These are phyloP conservation scores for Campoplex nolae DNA, from an alignment of 2,888 invertebrate species.

Conservation along the genomic window DNA sequence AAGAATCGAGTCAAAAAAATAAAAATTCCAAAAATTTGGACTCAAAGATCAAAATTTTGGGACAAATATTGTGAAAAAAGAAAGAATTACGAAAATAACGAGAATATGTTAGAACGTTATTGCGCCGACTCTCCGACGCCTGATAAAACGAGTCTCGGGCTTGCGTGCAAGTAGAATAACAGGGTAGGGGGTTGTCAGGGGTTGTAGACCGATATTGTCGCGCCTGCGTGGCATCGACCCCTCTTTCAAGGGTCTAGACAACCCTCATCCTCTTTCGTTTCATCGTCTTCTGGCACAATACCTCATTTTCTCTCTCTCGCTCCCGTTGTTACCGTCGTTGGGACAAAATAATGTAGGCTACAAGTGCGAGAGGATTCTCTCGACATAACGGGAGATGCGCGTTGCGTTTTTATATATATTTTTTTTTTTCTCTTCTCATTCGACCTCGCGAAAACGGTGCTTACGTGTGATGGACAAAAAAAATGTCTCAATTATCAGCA, in stretches of 20 bases:
- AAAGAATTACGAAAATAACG: not conserved
- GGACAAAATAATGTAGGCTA: slow-evolving; percentile 63
- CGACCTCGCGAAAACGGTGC: not conserved
- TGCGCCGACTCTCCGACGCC: slow-evolving; percentile 71
- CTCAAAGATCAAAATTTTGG: no score
- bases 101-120: not conserved
- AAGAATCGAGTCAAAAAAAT: no score
- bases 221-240: slow-evolving; percentile 73
- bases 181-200: slow-evolving; percentile 55
- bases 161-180: slow-evolving; percentile 33
- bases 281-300: not conserved
- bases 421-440: slow-evolving; percentile 33
- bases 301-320: not conserved
- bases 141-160: slow-evolving; percentile 47
- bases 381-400: slow-evolving; percentile 1
- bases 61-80: no score
- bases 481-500: not conserved
- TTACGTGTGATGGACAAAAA: not conserved
- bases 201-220: slow-evolving; percentile 78
- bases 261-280: slow-evolving; percentile 55
- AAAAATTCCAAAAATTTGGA: no score
- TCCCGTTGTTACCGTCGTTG: slow-evolving; percentile 5
- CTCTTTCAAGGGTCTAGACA: slow-evolving; percentile 63
- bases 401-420: slow-evolving; percentile 28
- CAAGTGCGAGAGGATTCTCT: slow-evolving; percentile 47